Conservation (phyloP, 2,888 invertebrate genomes). For the Dysmachus trigonus region DNA sequence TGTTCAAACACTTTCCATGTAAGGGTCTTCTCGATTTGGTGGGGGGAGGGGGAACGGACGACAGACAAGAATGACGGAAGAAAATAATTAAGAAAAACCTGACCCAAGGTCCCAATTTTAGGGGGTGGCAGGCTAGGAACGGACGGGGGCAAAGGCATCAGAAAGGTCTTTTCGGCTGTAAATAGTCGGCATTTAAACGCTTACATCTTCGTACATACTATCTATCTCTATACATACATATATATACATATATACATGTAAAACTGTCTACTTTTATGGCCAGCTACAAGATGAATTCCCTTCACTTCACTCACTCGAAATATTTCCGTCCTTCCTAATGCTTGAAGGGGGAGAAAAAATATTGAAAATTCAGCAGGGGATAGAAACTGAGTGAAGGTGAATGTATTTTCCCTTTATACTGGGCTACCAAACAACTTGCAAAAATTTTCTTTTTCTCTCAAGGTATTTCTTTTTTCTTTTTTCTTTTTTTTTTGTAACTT, state of each 20-base stretch:
- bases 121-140: no score
- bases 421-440: not conserved
- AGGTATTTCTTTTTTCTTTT: no score
- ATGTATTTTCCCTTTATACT: not conserved
- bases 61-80: not conserved
- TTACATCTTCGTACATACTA: no score
- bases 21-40: not conserved
- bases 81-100: not conserved
- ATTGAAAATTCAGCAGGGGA: not conserved
- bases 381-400: not conserved
- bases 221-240: no score
- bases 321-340: not conserved
- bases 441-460: not conserved
- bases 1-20: not conserved
- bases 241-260: no score
- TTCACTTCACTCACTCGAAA: not conserved
- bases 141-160: no score
- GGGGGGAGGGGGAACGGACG: not conserved
- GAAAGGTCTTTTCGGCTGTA: no score
- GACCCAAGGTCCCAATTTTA: not conserved
- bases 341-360: not conserved
- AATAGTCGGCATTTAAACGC: no score
- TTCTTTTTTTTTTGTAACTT: not conserved
- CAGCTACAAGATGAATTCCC: not conserved
- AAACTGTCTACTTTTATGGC: not conserved